Percentiles rank a stretch among this genome's conserved stretches.
Conservation (phyloP, 2,888 invertebrate genomes). For the Hirudinaria manillensis region DNA sequence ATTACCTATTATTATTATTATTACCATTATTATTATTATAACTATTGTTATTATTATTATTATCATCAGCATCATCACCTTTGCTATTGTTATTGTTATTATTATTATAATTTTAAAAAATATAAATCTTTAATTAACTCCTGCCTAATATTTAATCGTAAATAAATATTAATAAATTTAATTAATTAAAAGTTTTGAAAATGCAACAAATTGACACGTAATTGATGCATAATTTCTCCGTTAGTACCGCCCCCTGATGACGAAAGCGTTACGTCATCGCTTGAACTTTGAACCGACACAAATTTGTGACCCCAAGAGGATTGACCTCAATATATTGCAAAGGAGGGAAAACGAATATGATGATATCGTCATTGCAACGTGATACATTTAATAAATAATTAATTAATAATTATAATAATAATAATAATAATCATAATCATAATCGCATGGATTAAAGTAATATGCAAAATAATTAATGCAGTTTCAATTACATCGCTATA, state of each 20-base stretch:
- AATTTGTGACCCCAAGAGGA: too few relatives aligned
- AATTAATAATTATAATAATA: constrained; percentile 27
- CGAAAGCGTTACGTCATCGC: too few relatives aligned
- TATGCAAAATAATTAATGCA: not conserved
- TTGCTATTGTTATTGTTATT: not conserved
- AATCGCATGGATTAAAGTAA: not conserved
- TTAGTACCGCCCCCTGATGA: not conserved
- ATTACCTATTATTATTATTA: constrained; percentile 1
- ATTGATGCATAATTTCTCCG: not conserved
- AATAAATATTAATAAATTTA: too few relatives aligned
- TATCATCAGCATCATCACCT: not conserved
- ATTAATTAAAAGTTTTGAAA: too few relatives aligned
- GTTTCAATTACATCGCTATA: not conserved
- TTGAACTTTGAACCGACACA: too few relatives aligned
- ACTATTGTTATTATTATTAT: not conserved
- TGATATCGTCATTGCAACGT: not conserved
- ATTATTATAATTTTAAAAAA: too few relatives aligned
- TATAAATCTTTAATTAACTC: too few relatives aligned
- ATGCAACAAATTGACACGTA: too few relatives aligned
- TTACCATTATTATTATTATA: not conserved
- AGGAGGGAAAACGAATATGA: not conserved
- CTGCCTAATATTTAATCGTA: too few relatives aligned
- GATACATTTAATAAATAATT: not conserved
- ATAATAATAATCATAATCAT: constrained; percentile 21
- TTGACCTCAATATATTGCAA: too few relatives aligned